phyloP scores from a whole-genome alignment of 2,113 vertebrate genomes.

The Polypterus senegalus region DNA sequence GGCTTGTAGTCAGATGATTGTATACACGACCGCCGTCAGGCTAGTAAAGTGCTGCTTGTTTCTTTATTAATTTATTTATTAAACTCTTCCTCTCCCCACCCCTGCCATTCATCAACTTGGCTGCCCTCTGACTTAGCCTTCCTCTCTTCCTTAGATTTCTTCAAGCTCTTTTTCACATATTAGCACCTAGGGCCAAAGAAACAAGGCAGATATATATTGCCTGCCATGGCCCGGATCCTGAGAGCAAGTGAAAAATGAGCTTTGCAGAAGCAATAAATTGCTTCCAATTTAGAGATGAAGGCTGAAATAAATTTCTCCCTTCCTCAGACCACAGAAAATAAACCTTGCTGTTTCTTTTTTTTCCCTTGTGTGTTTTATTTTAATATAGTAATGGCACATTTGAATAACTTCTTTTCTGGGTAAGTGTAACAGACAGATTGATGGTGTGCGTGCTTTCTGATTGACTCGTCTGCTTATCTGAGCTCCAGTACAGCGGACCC shows the following conservation, averaged over 20 bases:
- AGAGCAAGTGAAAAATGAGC: conserved; percentile 64
- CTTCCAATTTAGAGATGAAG: conserved; percentile 73
- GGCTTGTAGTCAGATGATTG: conserved; percentile 43
- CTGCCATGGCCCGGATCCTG: conserved; percentile 51
- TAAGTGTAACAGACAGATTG: too few species aligned
- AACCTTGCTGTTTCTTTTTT: conserved; percentile 46
- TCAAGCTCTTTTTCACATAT: conserved; percentile 56
- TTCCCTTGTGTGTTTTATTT: conserved; percentile 35
- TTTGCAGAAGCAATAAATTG: conserved; percentile 67
- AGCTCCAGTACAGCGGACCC: too few species aligned
- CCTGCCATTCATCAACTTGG: neutral
- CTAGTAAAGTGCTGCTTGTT: conserved; percentile 43
- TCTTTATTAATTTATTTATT: neutral
- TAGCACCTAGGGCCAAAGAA: conserved; percentile 55
- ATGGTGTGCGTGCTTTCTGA: too few species aligned
- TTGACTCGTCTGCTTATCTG: too few species aligned
- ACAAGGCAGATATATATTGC: conserved; percentile 55
- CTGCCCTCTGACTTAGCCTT: conserved; percentile 31
- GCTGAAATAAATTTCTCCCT: conserved; percentile 68
- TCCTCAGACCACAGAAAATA: conserved; percentile 53
- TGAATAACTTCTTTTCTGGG: too few species aligned
- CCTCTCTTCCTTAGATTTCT: conserved; percentile 44
- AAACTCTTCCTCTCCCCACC: neutral
- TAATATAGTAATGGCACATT: conserved; percentile 8
- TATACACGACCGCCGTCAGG: conserved; percentile 34